Conservation (phyloP, 2,113 vertebrate genomes). For the Lota lota region DNA sequence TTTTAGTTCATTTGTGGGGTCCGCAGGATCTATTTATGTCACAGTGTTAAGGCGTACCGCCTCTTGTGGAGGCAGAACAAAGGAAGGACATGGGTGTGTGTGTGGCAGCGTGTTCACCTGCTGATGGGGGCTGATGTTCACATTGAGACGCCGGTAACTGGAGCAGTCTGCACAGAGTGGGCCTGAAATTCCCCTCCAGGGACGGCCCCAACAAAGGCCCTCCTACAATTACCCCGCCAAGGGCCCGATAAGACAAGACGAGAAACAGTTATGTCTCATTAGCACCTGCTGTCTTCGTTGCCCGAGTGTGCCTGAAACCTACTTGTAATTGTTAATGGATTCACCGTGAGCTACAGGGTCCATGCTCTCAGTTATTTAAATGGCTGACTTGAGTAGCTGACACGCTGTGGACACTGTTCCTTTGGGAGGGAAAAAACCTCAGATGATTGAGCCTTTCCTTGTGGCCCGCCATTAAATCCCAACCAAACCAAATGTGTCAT, state of each 20-base stretch:
- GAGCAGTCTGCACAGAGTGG: conserved; percentile 59
- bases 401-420: no score
- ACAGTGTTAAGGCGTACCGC: no score
- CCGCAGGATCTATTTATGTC: no score
- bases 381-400: no score
- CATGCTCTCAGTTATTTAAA: no score
- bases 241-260: conserved; percentile 47
- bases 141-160: conserved; percentile 59
- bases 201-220: conserved; percentile 55
- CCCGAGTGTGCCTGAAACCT: not conserved
- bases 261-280: conserved; percentile 60
- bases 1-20: no score
- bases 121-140: conserved; percentile 63
- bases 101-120: conserved; percentile 45
- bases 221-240: conserved; percentile 59
- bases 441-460: no score
- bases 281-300: conserved; percentile 46
- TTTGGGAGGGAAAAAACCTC: no score
- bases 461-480: conserved; percentile 22
- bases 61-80: no score
- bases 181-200: conserved; percentile 56
- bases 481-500: conserved; percentile 32
- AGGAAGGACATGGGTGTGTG: not conserved
- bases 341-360: no score
- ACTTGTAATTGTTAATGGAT: no score